A percentile compares a stretch with the other conserved stretches of the same genome.
Evolutionary conservation across 1,140 invertebrate species (phyloP).

Genomic region (Popillia japonica): DNA sequence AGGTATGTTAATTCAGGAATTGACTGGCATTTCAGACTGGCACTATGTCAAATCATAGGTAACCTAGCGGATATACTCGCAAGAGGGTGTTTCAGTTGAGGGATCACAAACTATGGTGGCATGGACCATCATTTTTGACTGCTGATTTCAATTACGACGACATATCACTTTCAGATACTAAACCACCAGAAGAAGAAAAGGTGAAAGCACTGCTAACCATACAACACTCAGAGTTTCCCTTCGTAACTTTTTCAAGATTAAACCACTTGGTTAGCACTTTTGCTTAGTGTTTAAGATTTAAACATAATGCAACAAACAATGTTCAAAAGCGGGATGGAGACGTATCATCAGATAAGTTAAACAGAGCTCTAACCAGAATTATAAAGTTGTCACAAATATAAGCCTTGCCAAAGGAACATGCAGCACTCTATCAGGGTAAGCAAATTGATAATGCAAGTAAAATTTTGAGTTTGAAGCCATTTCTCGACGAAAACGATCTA

Average conservation of each 20-base stretch:
- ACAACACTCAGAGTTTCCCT: too few species aligned
- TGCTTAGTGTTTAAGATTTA: too few species aligned
- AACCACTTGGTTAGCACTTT: too few species aligned
- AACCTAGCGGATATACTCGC: constrained; percentile 49
- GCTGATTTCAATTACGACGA: not conserved
- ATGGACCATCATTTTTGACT: not conserved
- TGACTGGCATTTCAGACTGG: constrained; percentile 40
- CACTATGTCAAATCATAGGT: constrained; percentile 36
- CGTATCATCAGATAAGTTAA: too few species aligned
- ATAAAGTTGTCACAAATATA: too few species aligned
- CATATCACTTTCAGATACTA: too few species aligned
- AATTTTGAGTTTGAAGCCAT: constrained; percentile 6
- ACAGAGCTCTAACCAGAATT: too few species aligned
- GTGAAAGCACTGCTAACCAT: too few species aligned
- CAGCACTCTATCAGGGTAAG: not conserved
- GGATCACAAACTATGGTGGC: constrained; percentile 43
- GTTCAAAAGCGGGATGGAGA: too few species aligned
- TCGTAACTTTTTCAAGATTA: too few species aligned
- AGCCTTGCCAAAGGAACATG: not conserved
- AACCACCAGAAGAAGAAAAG: too few species aligned
- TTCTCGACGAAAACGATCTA: not conserved
- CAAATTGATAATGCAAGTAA: constrained; percentile 10
- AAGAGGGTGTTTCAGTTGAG: constrained; percentile 36
- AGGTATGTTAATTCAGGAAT: constrained; percentile 45
- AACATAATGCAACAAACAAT: too few species aligned